These are phyloP conservation scores for Embidobia sp. DNA, from an alignment of 2,888 invertebrate genomes.

Conservation along the genomic window DNA sequence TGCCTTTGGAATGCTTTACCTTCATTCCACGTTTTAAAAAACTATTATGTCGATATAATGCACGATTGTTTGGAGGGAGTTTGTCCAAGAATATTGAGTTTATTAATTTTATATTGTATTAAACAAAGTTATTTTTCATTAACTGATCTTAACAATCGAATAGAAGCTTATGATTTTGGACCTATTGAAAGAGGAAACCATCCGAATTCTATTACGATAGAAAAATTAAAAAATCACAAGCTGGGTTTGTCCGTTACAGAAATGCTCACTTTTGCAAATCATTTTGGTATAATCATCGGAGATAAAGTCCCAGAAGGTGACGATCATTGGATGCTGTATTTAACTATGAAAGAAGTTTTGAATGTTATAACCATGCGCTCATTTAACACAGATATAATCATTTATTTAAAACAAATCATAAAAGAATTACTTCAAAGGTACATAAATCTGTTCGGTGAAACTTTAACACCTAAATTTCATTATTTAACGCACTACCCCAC, in stretches of 20 bases:
- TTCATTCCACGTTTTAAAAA: conserved; percentile 17
- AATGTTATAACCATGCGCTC: background rate
- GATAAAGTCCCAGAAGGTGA: conserved; percentile 17
- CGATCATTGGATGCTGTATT: conserved; percentile 10
- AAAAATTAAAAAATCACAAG: conserved; percentile 19
- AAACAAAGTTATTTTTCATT: conserved; percentile 19
- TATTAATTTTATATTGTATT: conserved; percentile 20
- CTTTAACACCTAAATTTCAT: conserved; percentile 11
- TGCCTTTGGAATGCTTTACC: conserved; percentile 26
- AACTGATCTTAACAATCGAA: conserved; percentile 10
- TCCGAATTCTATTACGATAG: conserved; percentile 19
- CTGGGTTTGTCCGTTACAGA: conserved; percentile 33
- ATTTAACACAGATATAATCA: background rate
- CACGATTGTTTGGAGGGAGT: conserved; percentile 31
- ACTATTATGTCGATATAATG: background rate
- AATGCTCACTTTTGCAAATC: conserved; percentile 18
- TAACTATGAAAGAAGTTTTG: too few species aligned
- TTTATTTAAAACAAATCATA: conserved; percentile 8
- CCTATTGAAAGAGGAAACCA: conserved; percentile 5
- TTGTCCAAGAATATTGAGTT: conserved; percentile 12
- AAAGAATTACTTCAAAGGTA: conserved; percentile 6
- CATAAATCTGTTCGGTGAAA: background rate
- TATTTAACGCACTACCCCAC: conserved; percentile 1
- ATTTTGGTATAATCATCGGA: conserved; percentile 27
- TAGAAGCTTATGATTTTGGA: conserved; percentile 17